Evolutionary conservation across 2,797 vertebrate species (phyloP), one percentile per base, ranked within the genome.

Genomic region (Myoxocephalus aenaeus): DNA sequence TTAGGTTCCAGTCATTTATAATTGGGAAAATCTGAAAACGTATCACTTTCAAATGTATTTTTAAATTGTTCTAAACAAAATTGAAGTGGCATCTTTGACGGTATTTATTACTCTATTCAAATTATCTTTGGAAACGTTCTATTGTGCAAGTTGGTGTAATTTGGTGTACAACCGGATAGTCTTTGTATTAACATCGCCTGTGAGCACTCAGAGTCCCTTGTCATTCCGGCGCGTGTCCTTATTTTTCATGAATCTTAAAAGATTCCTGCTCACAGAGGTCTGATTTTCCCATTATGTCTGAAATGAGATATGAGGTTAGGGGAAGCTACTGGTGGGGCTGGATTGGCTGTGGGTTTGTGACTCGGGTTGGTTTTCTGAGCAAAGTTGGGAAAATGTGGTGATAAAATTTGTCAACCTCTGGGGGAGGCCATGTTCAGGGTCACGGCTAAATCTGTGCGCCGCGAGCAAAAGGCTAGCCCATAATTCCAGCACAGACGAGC

Each of bases 401-500:
- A 94, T 96, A 96, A 96, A 95, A 96, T 95, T 93, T 96, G 93
- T 94, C 94, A 94, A 92, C 92, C 94, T 94, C 87, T 95, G 76
- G 83, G 94, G 94, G 94, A 96, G 95, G 93, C 92, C 87, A 73
- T 93, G 94, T 95, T 95, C 95, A 89, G 93, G 95, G 96, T 97
- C 96, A 94, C 84, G 75, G 89, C 94, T 96, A 96, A 96, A 96
- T 96, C 96, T 95, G 92, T 93, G 93, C 36, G 94, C 96, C 94
- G 94, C 88, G 82, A 94, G 95, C 95, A 90, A 81, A 94, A 93
- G 93, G 94, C 91, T 93, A 94, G 94, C 94, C 93, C 90, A 95
- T 96, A 96, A 97, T 97, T 97, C 96, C 96, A 94, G 93, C 87
- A 91, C 93, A 95, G 93, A 96, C 93, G 95, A 95, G 94, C 65